These are phyloP conservation scores for Hydrozoanthus gracilis DNA, from an alignment of 92 coral and sea anemone species.

Conservation along the genomic window DNA sequence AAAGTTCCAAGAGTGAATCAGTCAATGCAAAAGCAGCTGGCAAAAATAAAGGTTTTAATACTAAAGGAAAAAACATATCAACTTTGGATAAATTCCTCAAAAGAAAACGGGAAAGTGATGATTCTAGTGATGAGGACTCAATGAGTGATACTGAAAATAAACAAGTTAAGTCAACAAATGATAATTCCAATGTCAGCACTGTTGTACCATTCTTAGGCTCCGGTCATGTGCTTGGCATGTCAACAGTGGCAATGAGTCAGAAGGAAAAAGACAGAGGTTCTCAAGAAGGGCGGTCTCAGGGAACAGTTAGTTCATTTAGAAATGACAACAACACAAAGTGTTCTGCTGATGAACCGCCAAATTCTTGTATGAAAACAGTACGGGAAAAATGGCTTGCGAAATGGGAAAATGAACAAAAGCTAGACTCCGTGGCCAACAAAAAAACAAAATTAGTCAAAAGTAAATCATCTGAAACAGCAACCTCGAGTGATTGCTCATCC, in stretches of 20 bases:
- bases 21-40: not conserved
- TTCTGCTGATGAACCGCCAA: not conserved
- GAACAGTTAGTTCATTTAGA: too few relatives aligned
- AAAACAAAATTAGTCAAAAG: not conserved
- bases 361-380: conserved; percentile 28
- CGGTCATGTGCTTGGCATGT: conserved; percentile 72
- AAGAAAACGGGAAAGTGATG: conserved; percentile 33
- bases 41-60: conserved; percentile 32
- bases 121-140: not conserved
- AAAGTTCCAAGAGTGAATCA: conserved; percentile 60
- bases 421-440: not conserved
- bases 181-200: conserved; percentile 18
- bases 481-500: conserved; percentile 19
- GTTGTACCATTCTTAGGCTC: conserved; percentile 78
- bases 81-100: conserved; percentile 43
- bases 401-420: not conserved
- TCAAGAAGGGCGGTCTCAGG: too few relatives aligned
- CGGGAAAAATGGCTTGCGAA: conserved; percentile 35
- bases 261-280: not conserved
- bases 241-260: not conserved
- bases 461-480: not conserved
- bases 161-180: conserved; percentile 31
- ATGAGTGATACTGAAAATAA: conserved; percentile 22
- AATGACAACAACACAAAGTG: too few relatives aligned
- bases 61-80: conserved; percentile 33